Evolutionary conservation across 1,140 invertebrate species (phyloP).

Genomic region (Bombus superbus): DNA sequence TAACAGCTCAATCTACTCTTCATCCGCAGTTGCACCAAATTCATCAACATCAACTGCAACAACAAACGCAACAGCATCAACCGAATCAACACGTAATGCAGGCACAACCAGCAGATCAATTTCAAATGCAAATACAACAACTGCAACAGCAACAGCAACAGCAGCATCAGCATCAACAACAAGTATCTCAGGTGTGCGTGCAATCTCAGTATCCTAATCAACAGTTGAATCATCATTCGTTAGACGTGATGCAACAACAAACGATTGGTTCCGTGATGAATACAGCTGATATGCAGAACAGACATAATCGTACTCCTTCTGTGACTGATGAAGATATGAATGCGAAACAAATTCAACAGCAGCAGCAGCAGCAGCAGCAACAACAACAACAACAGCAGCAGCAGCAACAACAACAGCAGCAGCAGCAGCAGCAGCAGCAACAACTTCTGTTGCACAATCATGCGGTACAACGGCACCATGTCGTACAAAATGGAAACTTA

Average conservation of each 20-base stretch:
- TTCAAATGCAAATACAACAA: conserved; percentile 77
- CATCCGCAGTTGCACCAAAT: conserved; percentile 75
- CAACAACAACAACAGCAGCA: conserved; percentile 73
- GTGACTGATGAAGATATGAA: conserved; percentile 75
- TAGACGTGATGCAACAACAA: conserved; percentile 75
- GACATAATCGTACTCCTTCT: conserved; percentile 64
- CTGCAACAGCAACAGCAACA: conserved; percentile 72
- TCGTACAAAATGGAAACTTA: conserved; percentile 75
- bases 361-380: conserved; percentile 58
- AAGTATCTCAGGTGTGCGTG: conserved; percentile 74
- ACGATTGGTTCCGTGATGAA: conserved; percentile 69
- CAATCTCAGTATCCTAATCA: conserved; percentile 76
- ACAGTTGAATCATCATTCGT: conserved; percentile 72
- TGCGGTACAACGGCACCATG: conserved; percentile 76
- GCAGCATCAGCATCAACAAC: conserved; percentile 74
- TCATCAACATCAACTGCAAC: conserved; percentile 72
- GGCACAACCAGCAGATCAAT: conserved; percentile 74
- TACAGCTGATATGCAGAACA: conserved; percentile 69
- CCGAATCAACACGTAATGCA: conserved; percentile 74
- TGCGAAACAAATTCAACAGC: conserved; percentile 75
- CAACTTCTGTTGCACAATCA: conserved; percentile 79
- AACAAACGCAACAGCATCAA: conserved; percentile 71
- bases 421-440: conserved; percentile 73
- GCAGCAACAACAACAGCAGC: conserved; percentile 68
- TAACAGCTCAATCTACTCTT: conserved; percentile 65